These are phyloP conservation scores for Pocillopora meandrina DNA, from an alignment of 92 coral and sea anemone species.

Conservation along the genomic window DNA sequence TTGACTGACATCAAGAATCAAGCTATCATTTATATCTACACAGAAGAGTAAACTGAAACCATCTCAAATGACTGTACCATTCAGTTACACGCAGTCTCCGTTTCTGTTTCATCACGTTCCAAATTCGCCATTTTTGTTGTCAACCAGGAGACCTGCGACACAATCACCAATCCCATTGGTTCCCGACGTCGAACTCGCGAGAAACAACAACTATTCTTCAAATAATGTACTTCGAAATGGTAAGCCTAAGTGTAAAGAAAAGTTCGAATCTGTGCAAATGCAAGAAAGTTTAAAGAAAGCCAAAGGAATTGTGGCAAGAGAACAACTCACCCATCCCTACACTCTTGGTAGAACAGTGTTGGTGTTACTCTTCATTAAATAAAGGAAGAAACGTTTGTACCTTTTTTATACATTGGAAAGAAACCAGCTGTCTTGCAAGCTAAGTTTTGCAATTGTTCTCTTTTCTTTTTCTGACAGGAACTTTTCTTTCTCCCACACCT, in stretches of 20 bases:
- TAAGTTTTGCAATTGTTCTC: background rate
- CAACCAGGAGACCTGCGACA: constrained; percentile 10
- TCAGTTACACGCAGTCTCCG: constrained; percentile 41
- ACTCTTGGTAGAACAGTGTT: too few relatives aligned
- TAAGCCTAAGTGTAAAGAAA: background rate
- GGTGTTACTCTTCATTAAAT: too few relatives aligned
- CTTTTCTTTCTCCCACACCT: constrained; percentile 27
- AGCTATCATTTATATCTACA: background rate
- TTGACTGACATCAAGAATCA: too few relatives aligned
- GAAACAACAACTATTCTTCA: background rate
- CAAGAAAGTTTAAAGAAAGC: background rate
- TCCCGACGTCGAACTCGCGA: constrained; percentile 61
- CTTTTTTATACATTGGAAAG: too few relatives aligned
- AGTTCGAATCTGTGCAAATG: background rate
- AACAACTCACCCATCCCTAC: too few relatives aligned
- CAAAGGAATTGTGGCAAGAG: background rate
- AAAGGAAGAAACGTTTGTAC: too few relatives aligned
- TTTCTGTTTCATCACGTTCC: constrained; percentile 66
- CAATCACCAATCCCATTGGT: constrained; percentile 61
- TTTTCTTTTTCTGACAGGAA: constrained; percentile 4
- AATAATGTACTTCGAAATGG: background rate
- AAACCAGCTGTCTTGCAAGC: too few relatives aligned
- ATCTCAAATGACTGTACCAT: constrained; percentile 25
- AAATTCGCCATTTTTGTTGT: constrained; percentile 52
- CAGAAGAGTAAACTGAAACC: background rate